A percentile compares a stretch with the other conserved stretches of the same genome.
These are phyloP conservation scores for Aselliscus stoliczkanus DNA, from an alignment of 2,797 vertebrate species.

Conservation along the genomic window DNA sequence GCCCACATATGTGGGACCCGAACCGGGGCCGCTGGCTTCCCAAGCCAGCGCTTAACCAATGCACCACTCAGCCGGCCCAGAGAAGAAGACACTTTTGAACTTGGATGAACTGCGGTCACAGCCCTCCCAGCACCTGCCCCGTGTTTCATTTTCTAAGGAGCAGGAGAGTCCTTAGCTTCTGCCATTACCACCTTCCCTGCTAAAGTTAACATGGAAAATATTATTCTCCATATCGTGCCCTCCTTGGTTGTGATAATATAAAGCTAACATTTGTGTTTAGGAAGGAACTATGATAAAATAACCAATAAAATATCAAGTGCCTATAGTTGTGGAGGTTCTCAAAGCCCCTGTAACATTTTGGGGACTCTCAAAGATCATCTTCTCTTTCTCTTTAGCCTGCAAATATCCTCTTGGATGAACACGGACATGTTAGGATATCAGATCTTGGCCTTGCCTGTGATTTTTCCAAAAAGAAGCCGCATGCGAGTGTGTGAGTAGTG, in stretches of 20 bases:
- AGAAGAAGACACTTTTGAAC: background rate
- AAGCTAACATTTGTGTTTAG: background rate
- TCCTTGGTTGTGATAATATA: background rate
- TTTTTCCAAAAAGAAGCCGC: constrained; percentile 98
- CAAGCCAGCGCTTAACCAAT: no score
- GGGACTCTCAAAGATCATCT: background rate
- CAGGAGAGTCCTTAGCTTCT: background rate
- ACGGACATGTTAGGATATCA: constrained; percentile 95
- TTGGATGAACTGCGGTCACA: rapidly evolving
- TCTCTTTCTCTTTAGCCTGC: constrained; percentile 86
- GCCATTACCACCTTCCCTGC: background rate
- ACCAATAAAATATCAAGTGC: no score
- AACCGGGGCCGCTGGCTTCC: no score
- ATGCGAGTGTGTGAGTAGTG: constrained; percentile 94
- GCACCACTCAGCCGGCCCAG: no score
- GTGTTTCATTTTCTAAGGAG: background rate
- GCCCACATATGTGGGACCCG: no score
- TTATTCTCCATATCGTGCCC: rapidly evolving
- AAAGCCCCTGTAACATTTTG: background rate
- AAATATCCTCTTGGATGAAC: constrained; percentile 96
- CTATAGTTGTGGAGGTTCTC: background rate
- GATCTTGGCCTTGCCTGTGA: constrained; percentile 97
- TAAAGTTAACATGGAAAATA: background rate
- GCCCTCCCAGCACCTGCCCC: background rate
- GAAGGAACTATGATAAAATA: no score